Evolutionary conservation across 2,888 invertebrate genomes (phyloP).

Genomic region (Cosmorhoe ocellata): DNA sequence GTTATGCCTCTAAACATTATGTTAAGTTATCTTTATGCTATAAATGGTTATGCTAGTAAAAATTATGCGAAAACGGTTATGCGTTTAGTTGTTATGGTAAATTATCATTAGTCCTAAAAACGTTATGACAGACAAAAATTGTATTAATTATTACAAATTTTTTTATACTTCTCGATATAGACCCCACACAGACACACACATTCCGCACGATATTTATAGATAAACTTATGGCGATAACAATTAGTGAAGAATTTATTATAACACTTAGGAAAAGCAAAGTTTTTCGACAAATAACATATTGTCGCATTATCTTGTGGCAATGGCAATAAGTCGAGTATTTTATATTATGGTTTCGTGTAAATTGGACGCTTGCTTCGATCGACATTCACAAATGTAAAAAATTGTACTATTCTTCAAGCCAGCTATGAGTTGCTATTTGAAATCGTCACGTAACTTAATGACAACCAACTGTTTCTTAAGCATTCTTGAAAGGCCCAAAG

Average conservation of each 20-base stretch:
- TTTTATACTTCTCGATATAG: too few relatives aligned
- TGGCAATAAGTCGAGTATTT: conserved; percentile 16
- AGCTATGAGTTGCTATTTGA: too few relatives aligned
- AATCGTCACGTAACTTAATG: too few relatives aligned
- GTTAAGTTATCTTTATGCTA: too few relatives aligned
- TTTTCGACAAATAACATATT: conserved; percentile 12
- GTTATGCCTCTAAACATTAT: too few relatives aligned
- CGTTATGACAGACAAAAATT: conserved; percentile 22
- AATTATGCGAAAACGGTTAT: too few relatives aligned
- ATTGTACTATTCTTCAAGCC: neutral
- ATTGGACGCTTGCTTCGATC: conserved; percentile 15
- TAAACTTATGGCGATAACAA: conserved; percentile 17
- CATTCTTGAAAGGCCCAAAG: too few relatives aligned
- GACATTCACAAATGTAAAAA: neutral
- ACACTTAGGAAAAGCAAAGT: conserved; percentile 20
- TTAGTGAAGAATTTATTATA: conserved; percentile 14
- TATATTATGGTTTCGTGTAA: conserved; percentile 21
- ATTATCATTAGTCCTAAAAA: too few relatives aligned
- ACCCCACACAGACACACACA: conserved; percentile 22
- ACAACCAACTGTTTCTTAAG: too few relatives aligned
- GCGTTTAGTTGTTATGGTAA: too few relatives aligned
- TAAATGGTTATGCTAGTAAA: too few relatives aligned
- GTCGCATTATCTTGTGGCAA: conserved; percentile 9
- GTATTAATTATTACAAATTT: too few relatives aligned
- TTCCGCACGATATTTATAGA: conserved; percentile 9